Evolutionary conservation across 2,797 vertebrate species (phyloP), one percentile per base, ranked within the genome.

Genomic region (Acanthiza pusilla): DNA sequence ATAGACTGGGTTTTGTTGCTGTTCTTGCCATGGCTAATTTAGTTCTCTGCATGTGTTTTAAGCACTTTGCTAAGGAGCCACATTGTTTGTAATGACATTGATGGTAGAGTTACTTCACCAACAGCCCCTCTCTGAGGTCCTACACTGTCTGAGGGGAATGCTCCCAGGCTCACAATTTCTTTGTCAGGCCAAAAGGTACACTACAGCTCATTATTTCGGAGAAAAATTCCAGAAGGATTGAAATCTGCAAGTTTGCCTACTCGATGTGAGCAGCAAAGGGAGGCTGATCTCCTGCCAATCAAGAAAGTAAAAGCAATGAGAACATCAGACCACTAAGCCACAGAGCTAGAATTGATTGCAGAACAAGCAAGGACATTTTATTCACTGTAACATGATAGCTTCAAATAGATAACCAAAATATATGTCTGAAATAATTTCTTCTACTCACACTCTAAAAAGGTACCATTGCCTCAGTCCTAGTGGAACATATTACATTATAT

Each of bases 21-120:
- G 57, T 71, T 84, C 32, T 84, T 91, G 27, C 42, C 66, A 42
- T 48, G 68, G 65, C 68, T 94, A 92, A 95, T 95, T 95, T 92
- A 93, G 45, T 55, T 94, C 73, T 76, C 61, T 89, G 85, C 48
- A 54, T 89, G 71, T 54, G 29, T 86, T 95, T 94, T 42, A 57
- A 93, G 54, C 32, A 70, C 85, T 96, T 91, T 92, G 26, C 62
- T 83, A 85, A 92, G 68, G 32, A 71, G 32, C 12, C 2, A 3
- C 40, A 9, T 38, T 86, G 27, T 90, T 92, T 94, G 15, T 45
- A 85, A 70, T 62, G 54, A 54, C 38, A 80, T 11, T 58, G 68
- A 54, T 53, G 22, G 10, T 45, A 47, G 94, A 84, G 63, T 54
- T 78, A 54, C 47, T 34, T 66, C 36, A 83, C 34, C 16, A 78